These are phyloP conservation scores for Nematostella vectensis DNA, from an alignment of 92 coral and sea anemone genomes.

Conservation along the genomic window DNA sequence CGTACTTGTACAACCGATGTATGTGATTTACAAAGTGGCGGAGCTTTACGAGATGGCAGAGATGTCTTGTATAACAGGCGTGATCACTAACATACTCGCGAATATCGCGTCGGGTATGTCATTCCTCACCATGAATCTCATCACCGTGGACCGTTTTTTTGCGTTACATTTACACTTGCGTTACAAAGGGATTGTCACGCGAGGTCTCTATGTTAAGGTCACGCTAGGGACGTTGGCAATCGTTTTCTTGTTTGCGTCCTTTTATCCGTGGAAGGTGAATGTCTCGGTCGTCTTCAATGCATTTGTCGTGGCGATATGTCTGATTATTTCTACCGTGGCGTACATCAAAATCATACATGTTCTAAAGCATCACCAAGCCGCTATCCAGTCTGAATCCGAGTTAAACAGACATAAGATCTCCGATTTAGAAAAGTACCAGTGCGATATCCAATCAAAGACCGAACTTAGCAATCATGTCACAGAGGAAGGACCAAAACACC, in stretches of 20 bases:
- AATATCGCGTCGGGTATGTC: conserved; percentile 33
- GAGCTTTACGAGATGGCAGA: conserved; percentile 15
- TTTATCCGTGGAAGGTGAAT: conserved; percentile 17
- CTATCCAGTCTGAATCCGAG: neutral
- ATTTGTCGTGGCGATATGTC: neutral
- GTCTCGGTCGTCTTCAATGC: conserved; percentile 8
- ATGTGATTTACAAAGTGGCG: conserved; percentile 40
- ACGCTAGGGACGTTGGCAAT: conserved; percentile 6
- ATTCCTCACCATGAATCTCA: conserved; percentile 22
- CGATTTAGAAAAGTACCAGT: neutral
- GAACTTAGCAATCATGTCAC: conserved; percentile 2
- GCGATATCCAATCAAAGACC: neutral
- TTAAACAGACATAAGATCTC: too few relatives aligned
- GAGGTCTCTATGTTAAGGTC: conserved; percentile 10
- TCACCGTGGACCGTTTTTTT: conserved; percentile 39
- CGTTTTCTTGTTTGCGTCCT: conserved; percentile 9
- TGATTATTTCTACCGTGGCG: conserved; percentile 10
- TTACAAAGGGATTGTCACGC: conserved; percentile 35
- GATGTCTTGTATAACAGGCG: conserved; percentile 23
- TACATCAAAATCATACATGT: conserved; percentile 9
- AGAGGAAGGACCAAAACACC: too few relatives aligned
- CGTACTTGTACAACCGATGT: conserved; percentile 27
- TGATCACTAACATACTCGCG: conserved; percentile 17
- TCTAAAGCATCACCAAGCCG: conserved; percentile 2
- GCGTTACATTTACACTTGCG: conserved; percentile 52